Evolutionary conservation across 2,888 invertebrate species (phyloP), one percentile per base, ranked within the genome.

Genomic region (Dryobotodes eremita): DNA sequence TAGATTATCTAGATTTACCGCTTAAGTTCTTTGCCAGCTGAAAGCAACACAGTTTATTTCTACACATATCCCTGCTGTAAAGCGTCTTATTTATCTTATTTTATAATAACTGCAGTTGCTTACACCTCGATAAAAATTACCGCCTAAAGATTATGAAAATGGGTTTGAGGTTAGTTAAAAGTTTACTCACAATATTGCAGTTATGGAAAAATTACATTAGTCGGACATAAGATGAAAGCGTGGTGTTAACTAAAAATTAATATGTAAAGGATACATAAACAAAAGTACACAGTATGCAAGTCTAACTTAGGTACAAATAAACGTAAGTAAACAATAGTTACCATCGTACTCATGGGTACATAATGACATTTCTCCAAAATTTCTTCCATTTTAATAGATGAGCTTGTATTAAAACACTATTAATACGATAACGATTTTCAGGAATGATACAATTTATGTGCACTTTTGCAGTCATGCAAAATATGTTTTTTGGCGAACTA

Each of bases 271-370:
- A 23, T 13, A 50, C 4, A 6, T 26, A 4, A 7, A 2, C 1
- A 20, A 23, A 36, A n/a, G 2, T n/a, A n/a, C 11, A 23, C 15
- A 42, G 23, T 76, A 17, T 26, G 23, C 15, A 23, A 57, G 23
- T 1, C 23, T 65, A 13, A 42, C 3, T 13, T n/a, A n/a, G 11
- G n/a, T 36, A n/a, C 1, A 53, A 23, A 31, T 46, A 77, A 20
- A 50, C 11, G 10, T 59, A 48, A 46, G 48, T 11, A 36, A 36
- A 36, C 31, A 50, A 64, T 86, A 94, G 91, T 94, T 88, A 96
- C 96, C 92, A 96, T 92, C 46, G 93, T 92, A 65, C 90, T 91
- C 82, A 91, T 88, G 0, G 96, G 96, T 23, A 95, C 80, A 71
- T 90, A 93, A 75, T 88, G 88, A 71, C 92, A 91, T 75, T 90